Base-by-base conservation (phyloP, 1,140 invertebrate species). In the Drosophila equinoxialis region DNA sequence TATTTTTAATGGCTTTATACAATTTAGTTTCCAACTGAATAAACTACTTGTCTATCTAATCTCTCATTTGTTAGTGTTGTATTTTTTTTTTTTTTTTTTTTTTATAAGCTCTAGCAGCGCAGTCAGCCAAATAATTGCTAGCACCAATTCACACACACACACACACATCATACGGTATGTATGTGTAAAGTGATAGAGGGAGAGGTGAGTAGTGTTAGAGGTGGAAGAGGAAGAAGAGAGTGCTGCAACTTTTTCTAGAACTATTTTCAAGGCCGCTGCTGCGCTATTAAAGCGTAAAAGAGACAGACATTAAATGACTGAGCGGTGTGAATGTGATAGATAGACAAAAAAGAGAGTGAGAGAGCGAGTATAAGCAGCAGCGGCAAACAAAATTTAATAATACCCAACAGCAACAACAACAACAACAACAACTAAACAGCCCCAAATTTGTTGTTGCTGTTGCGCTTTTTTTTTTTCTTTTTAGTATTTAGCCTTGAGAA, bases 341-440 rank as follows among this genome's bases (percentile, higher is more conserved):
- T 35, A 14, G 42, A 17, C 30, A 30, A 20, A 68, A 68, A n/a
- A 11, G 39, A 20, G 42, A 45, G 14, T 20, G 30, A 6, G 54
- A 41, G 39, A 42, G 30, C 5, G 30, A 33, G 39, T 30, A 30
- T 6, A 30, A 48, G 45, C 30, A 63, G 39, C 60, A 42, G 79
- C 83, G 79, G 62, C 83, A 87, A 86, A 82, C 79, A 87, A 79
- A 82, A 87, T 87, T 89, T 87, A 87, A 86, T 86, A 86, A 86
- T 86, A 79, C 74, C 33, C 57, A 73, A 42, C 59, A 65, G 62
- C 59, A 65, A 65, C 63, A 65, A 65, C 57, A 73, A 42, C 59
- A 65, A 62, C 59, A 65, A 65, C 63, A 65, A 65, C 59, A 67
- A 17, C 17, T 17, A 72, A 71, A 30, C 60, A 73, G 68, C 81